phyloP scores from a whole-genome alignment of 1,140 invertebrate species.

The Aphidius gifuensis region DNA sequence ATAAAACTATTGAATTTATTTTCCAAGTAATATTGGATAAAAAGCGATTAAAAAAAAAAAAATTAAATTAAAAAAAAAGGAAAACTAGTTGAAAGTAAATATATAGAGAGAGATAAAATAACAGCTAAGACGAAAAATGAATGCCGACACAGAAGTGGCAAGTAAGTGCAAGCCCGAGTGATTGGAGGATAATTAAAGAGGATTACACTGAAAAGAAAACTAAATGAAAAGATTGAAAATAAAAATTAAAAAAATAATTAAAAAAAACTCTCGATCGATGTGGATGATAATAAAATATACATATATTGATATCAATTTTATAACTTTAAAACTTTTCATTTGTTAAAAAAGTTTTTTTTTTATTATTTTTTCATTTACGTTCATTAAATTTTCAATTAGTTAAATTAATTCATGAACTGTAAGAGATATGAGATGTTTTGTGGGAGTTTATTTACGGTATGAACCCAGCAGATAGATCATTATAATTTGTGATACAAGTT shows the following conservation, averaged over 20 bases:
- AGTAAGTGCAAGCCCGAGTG: slow-evolving; percentile 15
- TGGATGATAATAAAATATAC: neutral
- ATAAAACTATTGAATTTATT: too few relatives aligned
- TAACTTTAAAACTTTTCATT: slow-evolving; percentile 3
- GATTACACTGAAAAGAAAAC: slow-evolving; percentile 6
- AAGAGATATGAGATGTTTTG: neutral
- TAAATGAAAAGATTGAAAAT: neutral
- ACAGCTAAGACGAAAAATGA: slow-evolving; percentile 10
- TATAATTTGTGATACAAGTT: neutral
- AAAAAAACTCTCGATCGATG: neutral
- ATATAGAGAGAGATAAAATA: neutral
- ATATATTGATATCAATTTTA: neutral
- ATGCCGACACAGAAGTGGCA: slow-evolving; percentile 15
- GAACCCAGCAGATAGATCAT: neutral
- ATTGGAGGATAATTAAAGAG: slow-evolving; percentile 16
- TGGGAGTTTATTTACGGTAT: neutral
- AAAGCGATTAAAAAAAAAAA: neutral
- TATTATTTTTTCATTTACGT: neutral
- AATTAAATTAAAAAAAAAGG: neutral
- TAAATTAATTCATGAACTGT: neutral
- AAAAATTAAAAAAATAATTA: neutral
- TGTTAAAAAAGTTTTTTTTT: too few relatives aligned
- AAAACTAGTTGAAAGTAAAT: slow-evolving; percentile 6
- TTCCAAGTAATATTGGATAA: too few relatives aligned
- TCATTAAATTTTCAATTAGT: neutral